A percentile compares a stretch with the other conserved stretches of the same genome.
Conservation (phyloP, 2,888 invertebrate species). For the Chaitophorus viminalis region DNA sequence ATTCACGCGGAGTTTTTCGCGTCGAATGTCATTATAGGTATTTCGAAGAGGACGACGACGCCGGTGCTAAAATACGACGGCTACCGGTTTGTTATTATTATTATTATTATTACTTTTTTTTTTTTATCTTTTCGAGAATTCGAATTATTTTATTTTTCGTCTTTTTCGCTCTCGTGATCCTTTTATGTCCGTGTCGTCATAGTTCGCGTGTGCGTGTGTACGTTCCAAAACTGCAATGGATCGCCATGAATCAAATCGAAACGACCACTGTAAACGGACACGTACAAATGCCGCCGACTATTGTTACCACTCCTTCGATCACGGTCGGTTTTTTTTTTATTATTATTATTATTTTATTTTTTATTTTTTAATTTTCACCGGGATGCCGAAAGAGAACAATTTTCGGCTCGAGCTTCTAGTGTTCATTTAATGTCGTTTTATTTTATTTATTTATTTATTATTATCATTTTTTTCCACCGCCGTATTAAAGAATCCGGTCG, state of each 20-base stretch:
- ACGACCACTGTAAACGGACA: constrained; percentile 52
- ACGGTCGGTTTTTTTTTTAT: constrained; percentile 36
- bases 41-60: constrained; percentile 7
- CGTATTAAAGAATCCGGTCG: constrained; percentile 55
- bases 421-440: constrained; percentile 39
- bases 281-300: constrained; percentile 51
- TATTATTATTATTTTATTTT: background rate
- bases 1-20: background rate
- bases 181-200: constrained; percentile 50
- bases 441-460: constrained; percentile 28
- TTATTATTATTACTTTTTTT: constrained; percentile 3
- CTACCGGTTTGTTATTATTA: constrained; percentile 31
- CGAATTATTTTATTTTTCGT: constrained; percentile 40
- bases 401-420: constrained; percentile 34
- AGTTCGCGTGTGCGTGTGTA: background rate
- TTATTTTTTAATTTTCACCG: constrained; percentile 46
- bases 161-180: constrained; percentile 45
- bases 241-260: constrained; percentile 60
- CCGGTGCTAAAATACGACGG: constrained; percentile 8
- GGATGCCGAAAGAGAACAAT: constrained; percentile 41
- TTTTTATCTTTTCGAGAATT: constrained; percentile 48
- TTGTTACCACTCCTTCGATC: constrained; percentile 46
- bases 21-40: background rate
- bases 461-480: background rate
- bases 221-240: constrained; percentile 44